Evolutionary conservation across 2,113 vertebrate genomes (phyloP).

Genomic region (Sapayoa aenigma): DNA sequence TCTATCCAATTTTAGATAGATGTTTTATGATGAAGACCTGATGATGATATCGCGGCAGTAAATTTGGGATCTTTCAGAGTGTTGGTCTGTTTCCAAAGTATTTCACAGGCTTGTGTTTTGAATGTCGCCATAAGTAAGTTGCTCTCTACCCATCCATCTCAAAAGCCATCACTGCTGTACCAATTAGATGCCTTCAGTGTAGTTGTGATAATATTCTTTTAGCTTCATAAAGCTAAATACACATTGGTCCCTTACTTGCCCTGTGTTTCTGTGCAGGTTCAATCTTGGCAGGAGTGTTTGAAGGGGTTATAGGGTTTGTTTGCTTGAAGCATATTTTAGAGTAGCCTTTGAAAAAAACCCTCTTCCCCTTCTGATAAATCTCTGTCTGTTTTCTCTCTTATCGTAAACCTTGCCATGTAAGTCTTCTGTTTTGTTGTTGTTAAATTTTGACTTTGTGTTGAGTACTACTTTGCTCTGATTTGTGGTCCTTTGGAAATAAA

Average conservation of each 20-base stretch:
- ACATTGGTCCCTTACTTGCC: not conserved
- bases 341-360: not conserved
- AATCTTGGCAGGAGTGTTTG: not conserved
- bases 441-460: not conserved
- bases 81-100: slow-evolving; percentile 55
- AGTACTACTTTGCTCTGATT: not conserved
- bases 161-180: slow-evolving; percentile 11
- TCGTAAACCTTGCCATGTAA: not conserved
- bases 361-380: not conserved
- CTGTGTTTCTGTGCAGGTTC: fast-evolving
- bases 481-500: not conserved
- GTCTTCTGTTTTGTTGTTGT: not conserved
- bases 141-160: slow-evolving; percentile 35
- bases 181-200: not conserved
- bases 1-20: slow-evolving; percentile 58
- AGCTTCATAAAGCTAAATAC: not conserved
- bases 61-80: slow-evolving; percentile 61
- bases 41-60: slow-evolving; percentile 55
- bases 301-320: not conserved
- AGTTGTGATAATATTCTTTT: not conserved
- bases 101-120: slow-evolving; percentile 56
- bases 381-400: not conserved
- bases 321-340: slow-evolving; percentile 22
- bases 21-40: slow-evolving; percentile 57
- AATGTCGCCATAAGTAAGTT: slow-evolving; percentile 56